Percentiles rank a stretch among this genome's conserved stretches.
Conservation (phyloP, 2,113 vertebrate genomes). For the Arizona elegans region DNA sequence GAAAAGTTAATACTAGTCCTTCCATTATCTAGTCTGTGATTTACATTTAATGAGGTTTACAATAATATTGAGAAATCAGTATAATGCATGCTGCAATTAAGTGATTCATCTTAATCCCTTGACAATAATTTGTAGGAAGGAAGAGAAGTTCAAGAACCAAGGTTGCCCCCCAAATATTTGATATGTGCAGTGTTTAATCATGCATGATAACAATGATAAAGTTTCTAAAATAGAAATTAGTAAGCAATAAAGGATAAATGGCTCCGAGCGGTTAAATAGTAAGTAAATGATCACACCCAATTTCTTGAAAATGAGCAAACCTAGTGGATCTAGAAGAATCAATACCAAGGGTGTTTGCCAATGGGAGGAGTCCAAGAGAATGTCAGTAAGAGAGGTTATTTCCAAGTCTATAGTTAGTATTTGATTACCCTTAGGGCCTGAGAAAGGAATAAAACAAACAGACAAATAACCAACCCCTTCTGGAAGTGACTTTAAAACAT, state of each 20-base stretch:
- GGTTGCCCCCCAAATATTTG: neutral
- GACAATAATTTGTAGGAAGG: neutral
- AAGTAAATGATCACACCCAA: conserved; percentile 6
- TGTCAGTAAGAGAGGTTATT: neutral
- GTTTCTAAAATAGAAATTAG: conserved; percentile 7
- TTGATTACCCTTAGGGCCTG: neutral
- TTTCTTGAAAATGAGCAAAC: conserved; percentile 44
- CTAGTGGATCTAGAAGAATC: conserved; percentile 15
- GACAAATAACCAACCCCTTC: neutral
- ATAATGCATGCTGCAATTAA: neutral
- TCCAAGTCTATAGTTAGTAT: neutral
- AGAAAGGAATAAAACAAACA: neutral
- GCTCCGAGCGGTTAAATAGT: conserved; percentile 30
- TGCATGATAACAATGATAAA: neutral
- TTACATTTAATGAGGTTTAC: neutral
- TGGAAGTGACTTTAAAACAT: neutral
- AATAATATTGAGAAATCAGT: neutral
- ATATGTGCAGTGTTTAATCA: neutral
- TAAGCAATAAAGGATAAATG: neutral
- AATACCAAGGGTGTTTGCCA: neutral
- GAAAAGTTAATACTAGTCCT: neutral
- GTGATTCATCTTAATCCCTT: neutral
- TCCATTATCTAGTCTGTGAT: neutral
- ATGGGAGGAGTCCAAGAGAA: neutral
- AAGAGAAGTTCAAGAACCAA: neutral